Evolutionary conservation across 1,140 invertebrate species (phyloP).

Genomic region (Solenopsis fugax): DNA sequence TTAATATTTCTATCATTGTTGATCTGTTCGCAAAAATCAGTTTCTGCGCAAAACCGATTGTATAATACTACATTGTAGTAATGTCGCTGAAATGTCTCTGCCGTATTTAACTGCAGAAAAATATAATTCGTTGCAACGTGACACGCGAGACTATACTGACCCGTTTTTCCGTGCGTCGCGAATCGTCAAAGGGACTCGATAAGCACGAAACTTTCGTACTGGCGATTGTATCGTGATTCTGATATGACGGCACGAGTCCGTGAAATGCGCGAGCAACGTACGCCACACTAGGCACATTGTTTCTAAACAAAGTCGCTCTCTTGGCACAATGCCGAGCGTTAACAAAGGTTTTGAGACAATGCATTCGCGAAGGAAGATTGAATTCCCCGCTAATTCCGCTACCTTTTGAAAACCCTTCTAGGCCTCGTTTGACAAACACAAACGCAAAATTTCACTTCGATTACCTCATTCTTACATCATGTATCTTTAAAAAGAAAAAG

Average conservation of each 20-base stretch:
- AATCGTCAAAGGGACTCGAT: slow-evolving; percentile 10
- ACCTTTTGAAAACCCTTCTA: slow-evolving; percentile 47
- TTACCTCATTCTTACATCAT: slow-evolving; percentile 27
- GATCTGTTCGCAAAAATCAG: neutral
- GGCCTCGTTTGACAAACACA: slow-evolving; percentile 46
- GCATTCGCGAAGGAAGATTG: slow-evolving; percentile 56
- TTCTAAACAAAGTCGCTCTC: slow-evolving; percentile 48
- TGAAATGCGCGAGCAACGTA: slow-evolving; percentile 24
- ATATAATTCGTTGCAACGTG: slow-evolving; percentile 14
- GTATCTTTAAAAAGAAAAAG: neutral
- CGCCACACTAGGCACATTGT: slow-evolving; percentile 35
- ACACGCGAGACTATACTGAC: neutral
- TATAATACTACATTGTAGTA: no score
- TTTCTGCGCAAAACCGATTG: neutral
- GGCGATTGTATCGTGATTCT: slow-evolving; percentile 37
- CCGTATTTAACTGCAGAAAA: neutral
- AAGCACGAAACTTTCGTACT: slow-evolving; percentile 15
- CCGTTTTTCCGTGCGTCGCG: neutral
- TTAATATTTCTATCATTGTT: neutral
- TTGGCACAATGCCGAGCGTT: slow-evolving; percentile 41
- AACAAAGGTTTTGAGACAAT: slow-evolving; percentile 58
- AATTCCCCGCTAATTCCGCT: slow-evolving; percentile 51
- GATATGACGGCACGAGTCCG: slow-evolving; percentile 20
- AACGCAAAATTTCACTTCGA: slow-evolving; percentile 33
- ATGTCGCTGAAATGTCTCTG: neutral